phyloP scores from a whole-genome alignment of 2,888 invertebrate species.

The Netelia inedita region DNA sequence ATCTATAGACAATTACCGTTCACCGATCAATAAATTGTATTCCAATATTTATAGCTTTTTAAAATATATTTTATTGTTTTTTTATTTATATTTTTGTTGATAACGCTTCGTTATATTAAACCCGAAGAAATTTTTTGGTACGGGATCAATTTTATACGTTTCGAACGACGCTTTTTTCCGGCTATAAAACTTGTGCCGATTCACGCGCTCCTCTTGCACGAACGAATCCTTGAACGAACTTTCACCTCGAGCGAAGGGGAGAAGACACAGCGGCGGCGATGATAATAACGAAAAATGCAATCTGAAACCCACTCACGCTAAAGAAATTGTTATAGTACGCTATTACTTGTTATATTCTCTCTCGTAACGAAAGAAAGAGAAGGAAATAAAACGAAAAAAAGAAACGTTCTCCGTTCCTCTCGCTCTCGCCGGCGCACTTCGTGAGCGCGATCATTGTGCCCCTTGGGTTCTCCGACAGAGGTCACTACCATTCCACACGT shows the following conservation, averaged over 20 bases:
- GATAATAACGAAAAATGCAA: slow-evolving; percentile 59
- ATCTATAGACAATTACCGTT: background rate
- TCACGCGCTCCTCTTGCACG: slow-evolving; percentile 8
- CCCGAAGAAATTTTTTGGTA: background rate
- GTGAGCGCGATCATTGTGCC: slow-evolving; percentile 13
- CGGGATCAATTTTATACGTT: background rate
- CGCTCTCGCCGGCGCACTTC: background rate
- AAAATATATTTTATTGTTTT: too few species aligned
- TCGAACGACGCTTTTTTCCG: background rate
- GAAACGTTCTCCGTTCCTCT: slow-evolving; percentile 8
- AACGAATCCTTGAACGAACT: slow-evolving; percentile 27
- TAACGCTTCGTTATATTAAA: background rate
- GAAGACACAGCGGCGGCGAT: slow-evolving; percentile 24
- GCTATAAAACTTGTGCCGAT: background rate
- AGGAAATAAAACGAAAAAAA: slow-evolving; percentile 18
- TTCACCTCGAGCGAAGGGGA: slow-evolving; percentile 8
- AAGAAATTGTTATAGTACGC: slow-evolving; percentile 55
- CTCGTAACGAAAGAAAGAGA: slow-evolving; percentile 20
- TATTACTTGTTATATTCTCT: slow-evolving; percentile 49
- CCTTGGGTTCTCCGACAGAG: slow-evolving; percentile 43
- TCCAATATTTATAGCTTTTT: too few species aligned
- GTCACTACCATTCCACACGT: slow-evolving; percentile 63
- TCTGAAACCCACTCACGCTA: slow-evolving; percentile 49
- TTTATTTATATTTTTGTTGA: too few species aligned
- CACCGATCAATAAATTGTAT: too few species aligned